Conservation (phyloP, 2,797 vertebrate species). For the Sebastiscus albofasciatus region DNA sequence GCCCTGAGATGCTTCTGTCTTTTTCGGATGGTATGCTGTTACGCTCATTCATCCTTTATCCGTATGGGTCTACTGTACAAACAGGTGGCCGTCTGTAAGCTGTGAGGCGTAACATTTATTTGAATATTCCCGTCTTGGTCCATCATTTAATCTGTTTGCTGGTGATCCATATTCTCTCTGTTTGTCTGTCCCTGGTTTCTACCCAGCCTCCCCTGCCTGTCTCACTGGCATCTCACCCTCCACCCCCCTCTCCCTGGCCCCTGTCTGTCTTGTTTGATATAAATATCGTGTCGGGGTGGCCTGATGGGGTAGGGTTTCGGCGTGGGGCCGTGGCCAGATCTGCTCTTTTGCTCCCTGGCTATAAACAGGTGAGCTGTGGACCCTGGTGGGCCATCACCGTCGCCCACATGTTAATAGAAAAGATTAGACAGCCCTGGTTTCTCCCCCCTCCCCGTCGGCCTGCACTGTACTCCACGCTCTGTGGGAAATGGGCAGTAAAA, state of each 20-base stretch:
- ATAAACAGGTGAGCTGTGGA: slow-evolving; percentile 79
- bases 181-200: slow-evolving; percentile 7
- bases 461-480: slow-evolving; percentile 21
- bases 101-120: background rate
- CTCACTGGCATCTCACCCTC: slow-evolving; percentile 53
- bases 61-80: background rate
- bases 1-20: slow-evolving; percentile 54
- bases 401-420: slow-evolving; percentile 60
- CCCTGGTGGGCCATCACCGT: slow-evolving; percentile 46
- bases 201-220: slow-evolving; percentile 20
- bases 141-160: background rate
- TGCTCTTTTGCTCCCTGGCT: slow-evolving; percentile 68
- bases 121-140: background rate
- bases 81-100: background rate
- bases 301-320: slow-evolving; percentile 77
- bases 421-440: slow-evolving; percentile 28
- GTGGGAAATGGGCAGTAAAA: slow-evolving; percentile 57
- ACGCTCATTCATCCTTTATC: slow-evolving; percentile 44
- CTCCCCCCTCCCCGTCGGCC: background rate
- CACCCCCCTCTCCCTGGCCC: slow-evolving; percentile 49
- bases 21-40: slow-evolving; percentile 32
- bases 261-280: slow-evolving; percentile 77
- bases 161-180: slow-evolving; percentile 2
- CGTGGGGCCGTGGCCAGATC: slow-evolving; percentile 58
- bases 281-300: slow-evolving; percentile 78